These are phyloP conservation scores for Halocynthia roretzi DNA, from an alignment of 23 tunicate species.

Conservation along the genomic window DNA sequence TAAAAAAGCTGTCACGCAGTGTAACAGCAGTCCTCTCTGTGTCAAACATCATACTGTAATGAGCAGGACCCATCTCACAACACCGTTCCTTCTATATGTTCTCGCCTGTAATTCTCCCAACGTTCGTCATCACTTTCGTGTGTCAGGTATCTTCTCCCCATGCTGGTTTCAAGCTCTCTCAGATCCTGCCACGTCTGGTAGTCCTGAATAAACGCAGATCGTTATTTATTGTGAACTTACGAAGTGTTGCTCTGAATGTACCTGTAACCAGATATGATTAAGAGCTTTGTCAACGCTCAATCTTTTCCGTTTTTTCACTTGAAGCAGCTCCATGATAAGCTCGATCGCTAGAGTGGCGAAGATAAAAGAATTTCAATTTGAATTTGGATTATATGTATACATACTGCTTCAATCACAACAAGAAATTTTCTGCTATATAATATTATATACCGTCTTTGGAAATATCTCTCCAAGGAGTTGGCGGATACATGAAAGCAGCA, in stretches of 20 bases:
- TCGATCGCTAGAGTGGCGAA: constrained; percentile 57
- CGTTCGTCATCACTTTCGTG: constrained; percentile 91
- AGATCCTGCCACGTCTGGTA: constrained; percentile 83
- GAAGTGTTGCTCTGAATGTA: neutral
- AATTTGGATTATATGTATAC: neutral
- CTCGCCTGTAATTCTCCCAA: constrained; percentile 69
- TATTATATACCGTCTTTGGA: constrained; percentile 65
- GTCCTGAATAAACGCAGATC: constrained; percentile 34
- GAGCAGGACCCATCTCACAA: neutral
- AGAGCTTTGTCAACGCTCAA: constrained; percentile 93
- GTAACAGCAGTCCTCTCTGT: no score
- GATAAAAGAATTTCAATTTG: neutral
- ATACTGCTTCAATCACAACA: neutral
- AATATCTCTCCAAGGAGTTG: constrained; percentile 81
- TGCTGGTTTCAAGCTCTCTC: constrained; percentile 56
- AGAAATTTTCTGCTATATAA: neutral
- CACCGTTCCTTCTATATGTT: constrained; percentile 36
- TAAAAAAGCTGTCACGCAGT: no score
- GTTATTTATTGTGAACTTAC: no score
- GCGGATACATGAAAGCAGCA: constrained; percentile 99
- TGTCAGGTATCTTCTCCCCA: constrained; percentile 72
- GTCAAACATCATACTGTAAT: no score
- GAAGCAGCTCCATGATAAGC: constrained; percentile 70
- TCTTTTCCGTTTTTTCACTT: constrained; percentile 89
- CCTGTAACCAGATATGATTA: constrained; percentile 91